Evolutionary conservation across 35 echinoderm and acorn worm species (phyloP), one percentile per base, ranked within the genome.

Genomic region (Heliocidaris tuberculata): DNA sequence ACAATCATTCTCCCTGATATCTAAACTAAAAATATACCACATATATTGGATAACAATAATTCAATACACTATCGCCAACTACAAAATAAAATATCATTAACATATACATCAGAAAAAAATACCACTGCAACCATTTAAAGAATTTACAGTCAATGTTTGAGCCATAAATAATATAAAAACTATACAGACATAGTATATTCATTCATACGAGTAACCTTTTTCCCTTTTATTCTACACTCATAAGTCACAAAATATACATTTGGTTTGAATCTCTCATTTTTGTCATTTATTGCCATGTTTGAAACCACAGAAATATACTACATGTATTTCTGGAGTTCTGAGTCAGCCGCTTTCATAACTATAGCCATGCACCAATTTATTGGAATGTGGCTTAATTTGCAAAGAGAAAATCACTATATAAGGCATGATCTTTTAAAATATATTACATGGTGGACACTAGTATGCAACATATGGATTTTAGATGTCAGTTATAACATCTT

Each of bases 91-190:
- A 78, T 24, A 78, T n/a, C 7, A 24, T 78, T 78, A n/a, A 78
- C n/a, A 78, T 78, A 78, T 78, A 78, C 2, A 71, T 71, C 24
- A 71, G 35, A 3, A 71, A 13, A 70, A n/a, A 78, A 78, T 78
- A 78, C 65, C 65, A 78, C 65, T n/a, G 65, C 65, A 78, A 78
- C 65, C 65, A 78, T 78, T 27, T 27, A 78, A 19, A 78, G 65
- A 78, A 78, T 78, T 78, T 78, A 78, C 65, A 78, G 27, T 78
- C 21, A 78, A n/a, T 78, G 65, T 27, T 78, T 78, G 65, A 78
- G 65, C 21, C 65, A 78, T 78, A 78, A 78, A 78, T 78, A 78
- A 78, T 78, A 78, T 78, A 78, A 78, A 78, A 42, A 78, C n/a
- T 78, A 78, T 78, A 78, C 65, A 78, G 65, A 42, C 35, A 42